These are phyloP conservation scores for Drosophila sproati DNA, from an alignment of 1,140 invertebrate genomes.

Conservation along the genomic window DNA sequence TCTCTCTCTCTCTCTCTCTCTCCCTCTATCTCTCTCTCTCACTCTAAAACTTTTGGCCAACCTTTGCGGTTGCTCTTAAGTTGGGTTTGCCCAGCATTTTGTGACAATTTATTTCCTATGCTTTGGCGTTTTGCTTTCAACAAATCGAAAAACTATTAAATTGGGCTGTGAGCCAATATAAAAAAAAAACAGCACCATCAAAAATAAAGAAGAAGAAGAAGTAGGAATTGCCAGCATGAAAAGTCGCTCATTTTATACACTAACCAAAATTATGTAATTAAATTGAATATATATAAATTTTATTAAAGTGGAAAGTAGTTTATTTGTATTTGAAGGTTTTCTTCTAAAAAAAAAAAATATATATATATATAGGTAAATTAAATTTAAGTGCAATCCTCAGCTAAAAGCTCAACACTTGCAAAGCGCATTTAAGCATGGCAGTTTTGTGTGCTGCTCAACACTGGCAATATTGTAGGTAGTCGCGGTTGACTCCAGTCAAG, in stretches of 20 bases:
- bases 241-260: slow-evolving; percentile 12
- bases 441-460: slow-evolving; percentile 4
- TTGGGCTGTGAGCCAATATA: slow-evolving; percentile 69
- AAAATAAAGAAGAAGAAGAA: slow-evolving; percentile 17
- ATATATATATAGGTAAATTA: no score
- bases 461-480: neutral
- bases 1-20: neutral
- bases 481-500: slow-evolving; percentile 40
- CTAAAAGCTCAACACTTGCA: neutral
- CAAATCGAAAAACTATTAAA: slow-evolving; percentile 83
- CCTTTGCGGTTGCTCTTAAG: slow-evolving; percentile 50
- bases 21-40: slow-evolving; percentile 16
- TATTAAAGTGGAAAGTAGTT: no score
- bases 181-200: slow-evolving; percentile 33
- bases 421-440: slow-evolving; percentile 15
- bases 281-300: no score
- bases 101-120: slow-evolving; percentile 82
- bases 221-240: slow-evolving; percentile 1
- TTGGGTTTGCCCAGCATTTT: slow-evolving; percentile 73
- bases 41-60: slow-evolving; percentile 58
- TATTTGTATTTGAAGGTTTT: no score
- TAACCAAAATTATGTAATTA: neutral
- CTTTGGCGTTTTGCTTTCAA: slow-evolving; percentile 79
- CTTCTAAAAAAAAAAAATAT: no score
- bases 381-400: no score